Conservation (phyloP, 2,113 vertebrate species). For the Cromileptes altivelis region DNA sequence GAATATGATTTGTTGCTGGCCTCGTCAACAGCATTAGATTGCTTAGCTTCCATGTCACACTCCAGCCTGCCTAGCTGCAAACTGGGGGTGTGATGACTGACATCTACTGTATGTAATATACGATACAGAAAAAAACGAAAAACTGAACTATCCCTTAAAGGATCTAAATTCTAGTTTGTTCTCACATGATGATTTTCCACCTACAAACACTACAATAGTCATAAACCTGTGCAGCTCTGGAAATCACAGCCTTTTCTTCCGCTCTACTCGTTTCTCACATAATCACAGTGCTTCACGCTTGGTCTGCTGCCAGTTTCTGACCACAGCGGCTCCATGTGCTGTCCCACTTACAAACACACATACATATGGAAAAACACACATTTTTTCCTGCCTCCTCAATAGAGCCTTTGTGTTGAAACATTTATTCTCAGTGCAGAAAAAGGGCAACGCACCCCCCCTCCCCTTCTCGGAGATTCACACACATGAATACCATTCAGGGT, state of each 20-base stretch:
- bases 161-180: not conserved
- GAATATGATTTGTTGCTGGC: too few relatives aligned
- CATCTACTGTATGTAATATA: too few relatives aligned
- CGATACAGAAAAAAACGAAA: too few relatives aligned
- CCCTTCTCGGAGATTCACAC: slow-evolving; percentile 16
- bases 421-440: slow-evolving; percentile 62
- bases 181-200: not conserved
- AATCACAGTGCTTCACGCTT: slow-evolving; percentile 36
- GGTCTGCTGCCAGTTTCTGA: slow-evolving; percentile 50
- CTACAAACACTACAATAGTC: not conserved
- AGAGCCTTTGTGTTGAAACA: slow-evolving; percentile 74
- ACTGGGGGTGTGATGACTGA: too few relatives aligned
- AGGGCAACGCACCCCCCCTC: slow-evolving; percentile 4
- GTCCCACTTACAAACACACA: slow-evolving; percentile 36
- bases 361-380: slow-evolving; percentile 26
- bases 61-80: too few relatives aligned
- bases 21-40: too few relatives aligned
- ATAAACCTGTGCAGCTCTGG: slow-evolving; percentile 2
- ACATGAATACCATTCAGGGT: slow-evolving; percentile 7
- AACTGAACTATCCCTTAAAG: not conserved
- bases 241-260: slow-evolving; percentile 13
- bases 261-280: slow-evolving; percentile 35
- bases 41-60: too few relatives aligned
- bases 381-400: slow-evolving; percentile 66
- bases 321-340: slow-evolving; percentile 54